Conservation (phyloP, 2,888 invertebrate genomes). For the Helobdella robusta region DNA sequence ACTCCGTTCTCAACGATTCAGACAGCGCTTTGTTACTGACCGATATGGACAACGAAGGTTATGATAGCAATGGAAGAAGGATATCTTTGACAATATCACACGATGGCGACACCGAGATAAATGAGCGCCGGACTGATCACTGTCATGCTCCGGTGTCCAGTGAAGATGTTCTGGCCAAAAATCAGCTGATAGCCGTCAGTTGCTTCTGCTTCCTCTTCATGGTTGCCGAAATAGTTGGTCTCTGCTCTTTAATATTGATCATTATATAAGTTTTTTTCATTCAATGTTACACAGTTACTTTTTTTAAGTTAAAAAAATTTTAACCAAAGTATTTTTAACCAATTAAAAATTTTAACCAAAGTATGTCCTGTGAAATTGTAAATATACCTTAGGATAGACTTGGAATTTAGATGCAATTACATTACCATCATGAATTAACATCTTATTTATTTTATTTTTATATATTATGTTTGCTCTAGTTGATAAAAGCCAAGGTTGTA, state of each 20-base stretch:
- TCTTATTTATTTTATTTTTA: too few relatives aligned
- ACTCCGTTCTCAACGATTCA: slow-evolving; percentile 13
- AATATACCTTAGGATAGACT: too few relatives aligned
- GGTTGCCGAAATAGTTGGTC: slow-evolving; percentile 48
- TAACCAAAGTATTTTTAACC: too few relatives aligned
- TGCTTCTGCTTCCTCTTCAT: slow-evolving; percentile 45
- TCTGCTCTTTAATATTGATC: not conserved
- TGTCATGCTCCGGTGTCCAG: slow-evolving; percentile 30
- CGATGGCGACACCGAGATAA: not conserved
- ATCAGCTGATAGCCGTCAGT: slow-evolving; percentile 43
- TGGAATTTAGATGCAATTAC: too few relatives aligned
- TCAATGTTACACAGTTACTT: too few relatives aligned
- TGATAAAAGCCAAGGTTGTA: too few relatives aligned
- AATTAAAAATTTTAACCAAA: too few relatives aligned
- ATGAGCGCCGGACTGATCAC: slow-evolving; percentile 25
- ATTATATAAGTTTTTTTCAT: too few relatives aligned
- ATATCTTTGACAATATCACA: not conserved
- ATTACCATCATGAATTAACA: too few relatives aligned
- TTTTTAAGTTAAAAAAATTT: too few relatives aligned
- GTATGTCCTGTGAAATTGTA: too few relatives aligned
- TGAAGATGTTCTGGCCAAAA: slow-evolving; percentile 40
- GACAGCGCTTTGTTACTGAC: slow-evolving; percentile 18
- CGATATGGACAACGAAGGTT: slow-evolving; percentile 15
- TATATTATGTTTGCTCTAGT: too few relatives aligned
- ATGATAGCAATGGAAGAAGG: not conserved